A percentile compares a stretch with the other conserved stretches of the same genome.
These are phyloP conservation scores for Protophormia terraenovae DNA, from an alignment of 2,888 invertebrate genomes.

Conservation along the genomic window DNA sequence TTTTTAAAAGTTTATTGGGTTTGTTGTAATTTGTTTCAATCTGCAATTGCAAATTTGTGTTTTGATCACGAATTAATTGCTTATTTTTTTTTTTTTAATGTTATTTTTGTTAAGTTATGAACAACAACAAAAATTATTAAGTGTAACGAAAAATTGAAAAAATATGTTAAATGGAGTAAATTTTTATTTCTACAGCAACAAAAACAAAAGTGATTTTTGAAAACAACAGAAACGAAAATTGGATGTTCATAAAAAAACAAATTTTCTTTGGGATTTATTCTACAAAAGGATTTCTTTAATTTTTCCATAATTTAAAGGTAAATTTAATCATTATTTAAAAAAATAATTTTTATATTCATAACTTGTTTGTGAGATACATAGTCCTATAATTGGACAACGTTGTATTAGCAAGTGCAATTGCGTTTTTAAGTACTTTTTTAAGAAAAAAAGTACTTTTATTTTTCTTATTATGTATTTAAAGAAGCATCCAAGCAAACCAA, in stretches of 20 bases:
- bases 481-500: too few relatives aligned
- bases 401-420: too few relatives aligned
- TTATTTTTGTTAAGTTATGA: neutral
- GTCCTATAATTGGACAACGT: too few relatives aligned
- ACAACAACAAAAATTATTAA: conserved; percentile 6
- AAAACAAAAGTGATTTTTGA: conserved; percentile 2
- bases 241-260: neutral
- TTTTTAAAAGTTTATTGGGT: neutral
- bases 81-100: conserved; percentile 1
- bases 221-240: neutral
- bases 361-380: too few relatives aligned
- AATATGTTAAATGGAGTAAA: neutral
- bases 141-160: conserved; percentile 11
- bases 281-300: conserved; percentile 13
- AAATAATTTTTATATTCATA: neutral
- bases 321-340: neutral
- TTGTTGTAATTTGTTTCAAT: conserved; percentile 31
- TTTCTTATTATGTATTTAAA: too few relatives aligned
- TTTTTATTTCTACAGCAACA: neutral
- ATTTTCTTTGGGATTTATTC: neutral
- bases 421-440: too few relatives aligned
- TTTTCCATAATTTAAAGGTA: conserved; percentile 8
- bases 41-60: neutral
- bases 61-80: conserved; percentile 32
- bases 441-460: too few relatives aligned